Evolutionary conservation across 2,888 invertebrate genomes (phyloP).

Genomic region (Polymixis flavicincta): DNA sequence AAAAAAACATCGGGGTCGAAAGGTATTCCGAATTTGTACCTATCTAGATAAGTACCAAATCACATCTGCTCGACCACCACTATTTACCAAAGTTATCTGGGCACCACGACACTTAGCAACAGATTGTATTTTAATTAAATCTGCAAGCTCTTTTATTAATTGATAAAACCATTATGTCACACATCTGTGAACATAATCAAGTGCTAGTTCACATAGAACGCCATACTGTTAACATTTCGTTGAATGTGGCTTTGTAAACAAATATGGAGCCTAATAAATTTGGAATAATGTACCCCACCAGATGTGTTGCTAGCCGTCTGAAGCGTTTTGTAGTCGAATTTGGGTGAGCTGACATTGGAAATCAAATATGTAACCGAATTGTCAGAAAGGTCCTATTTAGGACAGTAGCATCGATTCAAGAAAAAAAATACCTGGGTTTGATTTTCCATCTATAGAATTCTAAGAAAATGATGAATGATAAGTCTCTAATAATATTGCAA

Average conservation of each 20-base stretch:
- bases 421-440: not conserved
- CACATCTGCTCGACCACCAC: not conserved
- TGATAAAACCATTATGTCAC: conserved; percentile 26
- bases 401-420: too few relatives aligned
- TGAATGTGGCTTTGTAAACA: conserved; percentile 46
- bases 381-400: not conserved
- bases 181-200: conserved; percentile 63
- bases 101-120: conserved; percentile 6
- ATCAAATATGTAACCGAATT: conserved; percentile 9
- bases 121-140: conserved; percentile 19
- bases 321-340: conserved; percentile 28
- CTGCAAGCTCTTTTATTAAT: conserved; percentile 4
- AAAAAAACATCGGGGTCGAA: too few relatives aligned
- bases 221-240: conserved; percentile 48
- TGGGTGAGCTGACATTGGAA: conserved; percentile 10
- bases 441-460: too few relatives aligned
- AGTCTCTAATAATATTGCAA: too few relatives aligned
- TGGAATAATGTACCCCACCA: conserved; percentile 50
- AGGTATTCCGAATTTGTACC: not conserved
- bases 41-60: not conserved
- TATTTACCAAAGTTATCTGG: not conserved
- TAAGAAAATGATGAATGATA: not conserved
- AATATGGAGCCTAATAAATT: conserved; percentile 43
- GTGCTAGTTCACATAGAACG: conserved; percentile 50
- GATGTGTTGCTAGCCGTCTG: conserved; percentile 53